Evolutionary conservation across 2,113 vertebrate genomes (phyloP), one percentile per base, ranked within the genome.

Genomic region (Chrysochloris asiatica): DNA sequence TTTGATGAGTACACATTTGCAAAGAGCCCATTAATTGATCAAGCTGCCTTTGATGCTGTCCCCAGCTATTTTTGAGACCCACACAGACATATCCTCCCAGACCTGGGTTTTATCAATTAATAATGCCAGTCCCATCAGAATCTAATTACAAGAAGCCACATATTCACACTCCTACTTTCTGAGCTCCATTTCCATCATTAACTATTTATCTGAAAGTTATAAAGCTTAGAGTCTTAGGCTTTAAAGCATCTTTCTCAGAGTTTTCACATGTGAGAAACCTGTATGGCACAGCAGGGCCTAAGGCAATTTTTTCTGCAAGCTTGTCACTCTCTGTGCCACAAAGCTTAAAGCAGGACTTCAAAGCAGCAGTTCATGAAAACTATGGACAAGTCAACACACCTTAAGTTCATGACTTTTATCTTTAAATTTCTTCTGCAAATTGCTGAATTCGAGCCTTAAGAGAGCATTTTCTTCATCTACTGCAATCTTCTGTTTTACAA

Each of bases 71-170:
- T 98, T 98, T 98, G 98, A 99, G 98, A 98, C 98, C 98, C 97
- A 98, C 98, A 98, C 98, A 98, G 98, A 98, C 98, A 98, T 97
- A 98, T 98, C 98, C 98, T 98, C 98, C 98, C 98, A 98, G 98
- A 98, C 98, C 98, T 98, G 97, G 94, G 98, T 98, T 99, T 99
- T 99, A 99, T 99, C 98, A 99, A 99, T 99, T 99, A 99, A 99
- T 99, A 99, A 99, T 99, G 98, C 97, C 94, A 97, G 98, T 99
- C 98, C 98, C 98, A 98, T 98, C 98, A 98, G 98, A 98, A 98
- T 98, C 98, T 99, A 99, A 99, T 99, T 99, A 99, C 98, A 98
- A 98, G 98, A 99, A 99, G 98, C 98, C 99, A 98, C 99, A 99
- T 98, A 98, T 98, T 98, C 98, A 98, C 98, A 98, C 98, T 98